phyloP scores from a whole-genome alignment of 1,140 invertebrate species.

The Pararge aegeria region DNA sequence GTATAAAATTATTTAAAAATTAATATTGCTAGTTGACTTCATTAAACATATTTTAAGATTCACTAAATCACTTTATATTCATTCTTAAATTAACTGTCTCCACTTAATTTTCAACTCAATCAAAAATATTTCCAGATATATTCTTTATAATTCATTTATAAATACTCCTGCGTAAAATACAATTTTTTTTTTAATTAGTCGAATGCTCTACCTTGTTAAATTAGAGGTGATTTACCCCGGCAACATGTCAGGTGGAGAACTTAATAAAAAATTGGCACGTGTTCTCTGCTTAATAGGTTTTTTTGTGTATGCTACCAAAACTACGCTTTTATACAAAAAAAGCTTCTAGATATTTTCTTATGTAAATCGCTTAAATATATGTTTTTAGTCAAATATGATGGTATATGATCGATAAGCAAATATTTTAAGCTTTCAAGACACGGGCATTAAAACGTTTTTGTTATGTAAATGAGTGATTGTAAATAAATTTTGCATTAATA shows the following conservation, averaged over 20 bases:
- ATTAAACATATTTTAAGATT: neutral
- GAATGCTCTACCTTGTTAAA: slow-evolving; percentile 19
- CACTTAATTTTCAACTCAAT: neutral
- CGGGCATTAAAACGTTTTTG: neutral
- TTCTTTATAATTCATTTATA: neutral
- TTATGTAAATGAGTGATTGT: slow-evolving; percentile 4
- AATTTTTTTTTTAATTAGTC: neutral
- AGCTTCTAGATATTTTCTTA: slow-evolving; percentile 1
- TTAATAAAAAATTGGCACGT: slow-evolving; percentile 31
- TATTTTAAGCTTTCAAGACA: slow-evolving; percentile 2
- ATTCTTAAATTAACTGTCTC: neutral
- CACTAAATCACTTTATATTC: neutral
- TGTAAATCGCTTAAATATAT: neutral
- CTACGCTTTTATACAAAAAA: slow-evolving; percentile 26
- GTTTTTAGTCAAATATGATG: neutral
- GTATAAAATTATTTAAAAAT: too few relatives aligned
- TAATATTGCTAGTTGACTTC: too few relatives aligned
- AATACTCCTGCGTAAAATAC: neutral
- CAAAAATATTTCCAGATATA: neutral
- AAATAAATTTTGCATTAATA: slow-evolving; percentile 7
- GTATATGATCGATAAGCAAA: neutral
- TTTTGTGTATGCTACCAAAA: slow-evolving; percentile 22
- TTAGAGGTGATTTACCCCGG: slow-evolving; percentile 26
- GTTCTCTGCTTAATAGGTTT: slow-evolving; percentile 22
- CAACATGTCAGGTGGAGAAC: slow-evolving; percentile 24